Base-by-base conservation (phyloP, 2,113 vertebrate species). In the Bubo scandiacus region DNA sequence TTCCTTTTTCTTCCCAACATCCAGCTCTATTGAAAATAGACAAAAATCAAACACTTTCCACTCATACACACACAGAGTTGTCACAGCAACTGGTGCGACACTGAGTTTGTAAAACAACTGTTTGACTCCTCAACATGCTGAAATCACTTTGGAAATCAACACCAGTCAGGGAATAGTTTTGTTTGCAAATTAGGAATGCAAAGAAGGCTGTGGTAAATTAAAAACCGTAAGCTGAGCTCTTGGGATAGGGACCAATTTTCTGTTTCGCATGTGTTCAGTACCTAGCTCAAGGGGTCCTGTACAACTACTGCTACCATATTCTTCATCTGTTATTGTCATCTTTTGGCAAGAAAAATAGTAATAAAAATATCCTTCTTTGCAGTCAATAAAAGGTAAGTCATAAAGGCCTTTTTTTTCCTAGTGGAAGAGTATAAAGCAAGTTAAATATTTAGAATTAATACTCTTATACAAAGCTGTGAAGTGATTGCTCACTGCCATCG, bases 11-110 rank as follows among this genome's bases (percentile, higher is more conserved):
- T 77, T 79, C 86, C 34, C 57, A 84, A 47, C 45, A 65, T 43
- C 30, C 59, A 36, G 14, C 25, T 77, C 45, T 92, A 42, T 63
- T 94, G 90, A 93, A 95, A 95, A 91, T 62, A 93, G 92, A 74
- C 61, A 75, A 95, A 94, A 96, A 86, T 95, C 90, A 94, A 90
- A 82, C 58, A 22, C 70, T 90, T 96, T 68, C 81, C 74, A 70
- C 57, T 82, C 11, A 4, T 92, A 62, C 32, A 79, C 94, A 96
- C 95, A 97, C 88, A 74, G 6, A 83, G 81, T 90, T 97, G 95
- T 95, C 91, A 96, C 92, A 97, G 98, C 97, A 98, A 98, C 97
- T 88, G 4, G 92, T 92, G 83, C 96, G 97, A 94, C 78, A 89
- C 58, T 89, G 85, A 82, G 74, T 95, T 96, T 92, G 82, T 90